phyloP scores from a whole-genome alignment of 2,888 invertebrate species.

The Melieria omissa region DNA sequence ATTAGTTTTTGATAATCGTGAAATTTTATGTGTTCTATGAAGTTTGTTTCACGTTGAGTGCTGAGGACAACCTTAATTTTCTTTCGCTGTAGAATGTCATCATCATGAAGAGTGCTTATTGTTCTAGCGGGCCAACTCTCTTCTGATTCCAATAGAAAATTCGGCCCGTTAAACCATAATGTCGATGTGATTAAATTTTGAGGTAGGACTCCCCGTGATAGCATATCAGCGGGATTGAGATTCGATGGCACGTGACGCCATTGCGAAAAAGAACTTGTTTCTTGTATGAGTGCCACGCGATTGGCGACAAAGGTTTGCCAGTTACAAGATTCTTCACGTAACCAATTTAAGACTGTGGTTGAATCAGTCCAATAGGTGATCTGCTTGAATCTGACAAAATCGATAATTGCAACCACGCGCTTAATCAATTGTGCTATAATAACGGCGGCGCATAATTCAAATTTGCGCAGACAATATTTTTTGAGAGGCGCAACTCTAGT shows the following conservation, averaged over 20 bases:
- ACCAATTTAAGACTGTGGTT: constrained; percentile 30
- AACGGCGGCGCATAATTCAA: constrained; percentile 34
- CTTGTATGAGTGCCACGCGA: constrained; percentile 29
- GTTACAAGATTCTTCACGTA: constrained; percentile 24
- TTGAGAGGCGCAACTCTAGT: constrained; percentile 30
- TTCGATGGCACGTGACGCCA: constrained; percentile 36
- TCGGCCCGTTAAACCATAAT: constrained; percentile 38
- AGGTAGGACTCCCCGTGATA: constrained; percentile 34
- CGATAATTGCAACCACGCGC: constrained; percentile 14
- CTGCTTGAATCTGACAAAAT: constrained; percentile 18
- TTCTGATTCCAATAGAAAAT: constrained; percentile 25
- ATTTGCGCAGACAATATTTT: constrained; percentile 24
- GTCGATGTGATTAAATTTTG: constrained; percentile 22
- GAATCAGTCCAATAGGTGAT: constrained; percentile 32
- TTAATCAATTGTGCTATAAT: constrained; percentile 29
- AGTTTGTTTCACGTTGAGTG: background rate
- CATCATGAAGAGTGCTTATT: constrained; percentile 22
- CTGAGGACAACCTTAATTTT: constrained; percentile 36
- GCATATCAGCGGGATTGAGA: constrained; percentile 34
- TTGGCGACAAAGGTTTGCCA: constrained; percentile 36
- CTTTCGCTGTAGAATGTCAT: constrained; percentile 31
- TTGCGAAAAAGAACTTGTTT: constrained; percentile 29
- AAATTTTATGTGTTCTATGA: constrained; percentile 34
- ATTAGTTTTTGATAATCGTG: constrained; percentile 29
- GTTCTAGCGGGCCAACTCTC: constrained; percentile 28